Percentiles rank a stretch among this genome's conserved stretches.
Evolutionary conservation across 1,140 invertebrate species (phyloP).

Genomic region (Drosophila biarmipes): DNA sequence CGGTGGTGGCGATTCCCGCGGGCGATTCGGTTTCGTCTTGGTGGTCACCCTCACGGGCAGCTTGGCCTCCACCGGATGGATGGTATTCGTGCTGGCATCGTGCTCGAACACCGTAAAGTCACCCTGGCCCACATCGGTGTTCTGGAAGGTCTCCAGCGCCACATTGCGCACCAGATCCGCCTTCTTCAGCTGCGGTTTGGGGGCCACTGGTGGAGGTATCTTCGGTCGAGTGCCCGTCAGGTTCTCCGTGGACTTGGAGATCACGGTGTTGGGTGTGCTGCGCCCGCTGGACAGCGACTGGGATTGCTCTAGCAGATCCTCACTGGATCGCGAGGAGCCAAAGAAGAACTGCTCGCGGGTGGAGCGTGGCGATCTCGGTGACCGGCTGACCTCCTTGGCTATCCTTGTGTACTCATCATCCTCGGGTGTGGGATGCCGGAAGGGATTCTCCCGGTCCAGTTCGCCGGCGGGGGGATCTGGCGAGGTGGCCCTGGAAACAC

Average conservation of each 20-base stretch:
- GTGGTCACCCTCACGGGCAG: conserved; percentile 52
- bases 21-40: conserved; percentile 41
- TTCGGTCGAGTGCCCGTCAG: conserved; percentile 68
- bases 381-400: conserved; percentile 71
- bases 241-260: conserved; percentile 76
- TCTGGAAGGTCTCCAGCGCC: conserved; percentile 77
- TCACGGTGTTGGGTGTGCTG: conserved; percentile 70
- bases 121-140: conserved; percentile 77
- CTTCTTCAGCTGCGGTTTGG: conserved; percentile 80
- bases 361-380: conserved; percentile 61
- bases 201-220: conserved; percentile 70
- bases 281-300: conserved; percentile 66
- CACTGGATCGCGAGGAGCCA: conserved; percentile 66
- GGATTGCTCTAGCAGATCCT: conserved; percentile 76
- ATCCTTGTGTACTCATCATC: conserved; percentile 76
- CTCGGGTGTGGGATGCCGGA: conserved; percentile 50
- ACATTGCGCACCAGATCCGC: conserved; percentile 77
- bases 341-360: conserved; percentile 76
- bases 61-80: conserved; percentile 64
- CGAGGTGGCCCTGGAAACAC: conserved; percentile 64
- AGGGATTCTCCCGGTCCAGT: conserved; percentile 82
- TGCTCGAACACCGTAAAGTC: conserved; percentile 83
- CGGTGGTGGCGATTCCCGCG: conserved; percentile 76
- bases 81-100: conserved; percentile 77
- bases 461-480: conserved; percentile 61